Evolutionary conservation across 2,888 invertebrate species (phyloP), one percentile per base, ranked within the genome.

Genomic region (Pyrochroa serraticornis): DNA sequence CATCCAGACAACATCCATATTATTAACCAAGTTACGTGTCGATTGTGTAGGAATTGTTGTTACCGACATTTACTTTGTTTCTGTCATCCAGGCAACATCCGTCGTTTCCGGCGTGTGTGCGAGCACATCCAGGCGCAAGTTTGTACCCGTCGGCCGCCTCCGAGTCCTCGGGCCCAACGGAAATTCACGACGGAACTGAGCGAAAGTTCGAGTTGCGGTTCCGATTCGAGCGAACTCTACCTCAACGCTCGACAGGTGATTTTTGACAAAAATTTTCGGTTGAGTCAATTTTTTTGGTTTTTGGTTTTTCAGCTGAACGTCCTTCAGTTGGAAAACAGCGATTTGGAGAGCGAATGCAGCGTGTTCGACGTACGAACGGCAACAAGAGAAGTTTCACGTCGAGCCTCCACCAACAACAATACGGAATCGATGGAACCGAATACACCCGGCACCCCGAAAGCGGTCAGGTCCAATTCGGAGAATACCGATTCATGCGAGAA

Each of bases 41-140:
- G n/a, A n/a, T n/a, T n/a, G n/a, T n/a, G n/a, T n/a, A n/a, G n/a
- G n/a, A n/a, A n/a, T n/a, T n/a, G n/a, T n/a, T n/a, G n/a, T n/a
- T n/a, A n/a, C n/a, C n/a, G n/a, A n/a, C n/a, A 22, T 6, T 35
- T 35, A 35, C 43, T 6, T 12, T n/a, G 22, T 33, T 43, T n/a
- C 10, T 6, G 7, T n/a, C n/a, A n/a, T 74, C 13, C 78, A 95
- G 96, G 97, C 59, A 97, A 97, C 77, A 94, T 96, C 69, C 87
- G 97, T 52, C 86, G 97, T 60, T 97, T 97, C 82, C 87, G 96
- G 51, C 86, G 97, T 71, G 94, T 97, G 66, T 97, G 97, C 81
- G 97, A 97, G 77, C 95, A 97, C 80, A 93, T 97, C 65, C 97
- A 97, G 77, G 87, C 91, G 32, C 93, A 93, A 65, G 80, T 80